A percentile compares a stretch with the other conserved stretches of the same genome.
These are phyloP conservation scores for Pteruthius melanotis DNA, from an alignment of 2,113 vertebrate species.

Conservation along the genomic window DNA sequence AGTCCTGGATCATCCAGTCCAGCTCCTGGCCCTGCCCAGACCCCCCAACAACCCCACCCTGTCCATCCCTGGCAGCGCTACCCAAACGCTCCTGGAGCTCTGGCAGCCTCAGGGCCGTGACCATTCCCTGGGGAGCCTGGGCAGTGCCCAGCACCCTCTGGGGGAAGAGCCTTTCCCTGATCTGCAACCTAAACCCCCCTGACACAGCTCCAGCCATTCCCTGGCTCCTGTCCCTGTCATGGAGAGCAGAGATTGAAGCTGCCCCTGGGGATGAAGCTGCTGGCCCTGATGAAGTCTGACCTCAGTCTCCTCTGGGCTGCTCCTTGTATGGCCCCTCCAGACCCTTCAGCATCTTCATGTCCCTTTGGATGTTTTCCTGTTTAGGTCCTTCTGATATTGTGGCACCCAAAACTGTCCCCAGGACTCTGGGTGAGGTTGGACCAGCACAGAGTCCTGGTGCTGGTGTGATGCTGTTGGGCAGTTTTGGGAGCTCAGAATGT, in stretches of 20 bases:
- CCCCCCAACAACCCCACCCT: not conserved
- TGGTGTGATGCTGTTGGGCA: not conserved
- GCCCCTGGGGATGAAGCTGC: not conserved
- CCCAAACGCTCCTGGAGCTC: not conserved
- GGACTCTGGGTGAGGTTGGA: not conserved
- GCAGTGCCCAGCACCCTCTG: not conserved
- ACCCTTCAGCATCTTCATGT: not conserved
- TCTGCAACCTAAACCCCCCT: accelerated
- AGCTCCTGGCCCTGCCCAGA: accelerated
- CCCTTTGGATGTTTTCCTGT: not conserved
- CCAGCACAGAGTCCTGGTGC: not conserved
- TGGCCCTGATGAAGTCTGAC: not conserved
- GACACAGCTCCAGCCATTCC: accelerated
- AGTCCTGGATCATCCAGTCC: accelerated
- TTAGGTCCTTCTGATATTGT: not conserved
- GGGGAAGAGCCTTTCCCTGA: not conserved
- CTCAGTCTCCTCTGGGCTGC: not conserved
- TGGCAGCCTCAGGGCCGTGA: not conserved
- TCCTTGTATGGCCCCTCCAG: not conserved
- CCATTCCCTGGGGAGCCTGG: not conserved
- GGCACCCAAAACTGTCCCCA: not conserved
- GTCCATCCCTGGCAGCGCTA: accelerated
- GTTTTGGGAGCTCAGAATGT: not conserved
- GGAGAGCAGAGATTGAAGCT: not conserved
- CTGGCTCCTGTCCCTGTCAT: not conserved